These are phyloP conservation scores for Pseudomyrmex concolor DNA, from an alignment of 1,140 invertebrate genomes.

Conservation along the genomic window DNA sequence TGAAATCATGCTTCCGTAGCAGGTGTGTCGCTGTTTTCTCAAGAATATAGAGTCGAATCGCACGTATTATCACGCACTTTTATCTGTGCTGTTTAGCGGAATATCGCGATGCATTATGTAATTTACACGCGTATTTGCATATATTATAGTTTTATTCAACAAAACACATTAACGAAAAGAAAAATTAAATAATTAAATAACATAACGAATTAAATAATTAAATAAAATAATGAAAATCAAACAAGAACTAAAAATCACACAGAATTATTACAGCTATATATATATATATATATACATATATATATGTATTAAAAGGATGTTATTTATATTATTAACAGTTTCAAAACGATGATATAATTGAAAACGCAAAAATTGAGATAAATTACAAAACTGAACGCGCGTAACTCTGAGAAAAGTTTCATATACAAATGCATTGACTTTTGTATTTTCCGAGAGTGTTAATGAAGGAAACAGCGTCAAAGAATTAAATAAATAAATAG, in stretches of 20 bases:
- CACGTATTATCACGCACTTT: constrained; percentile 33
- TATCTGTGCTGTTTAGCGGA: constrained; percentile 14
- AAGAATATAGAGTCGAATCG: constrained; percentile 22
- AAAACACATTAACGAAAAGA: background rate
- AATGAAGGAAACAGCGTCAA: too few relatives aligned
- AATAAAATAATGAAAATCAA: constrained; percentile 36
- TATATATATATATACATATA: too few relatives aligned
- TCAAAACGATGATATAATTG: too few relatives aligned
- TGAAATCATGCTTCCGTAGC: constrained; percentile 49
- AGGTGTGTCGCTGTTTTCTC: constrained; percentile 48
- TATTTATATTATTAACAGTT: too few relatives aligned
- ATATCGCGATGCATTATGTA: constrained; percentile 8
- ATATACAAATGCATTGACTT: too few relatives aligned
- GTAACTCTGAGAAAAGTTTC: too few relatives aligned
- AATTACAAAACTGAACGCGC: too few relatives aligned
- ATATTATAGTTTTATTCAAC: background rate
- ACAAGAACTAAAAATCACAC: background rate
- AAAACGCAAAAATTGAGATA: too few relatives aligned
- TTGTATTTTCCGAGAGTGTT: too few relatives aligned
- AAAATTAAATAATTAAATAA: constrained; percentile 6
- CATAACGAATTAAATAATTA: constrained; percentile 11
- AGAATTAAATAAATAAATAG: too few relatives aligned
- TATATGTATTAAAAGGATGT: too few relatives aligned
- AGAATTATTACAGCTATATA: too few relatives aligned
- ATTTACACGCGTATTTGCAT: background rate